These are phyloP conservation scores for Melinaea marsaeus DNA, from an alignment of 2,888 invertebrate genomes.

Conservation along the genomic window DNA sequence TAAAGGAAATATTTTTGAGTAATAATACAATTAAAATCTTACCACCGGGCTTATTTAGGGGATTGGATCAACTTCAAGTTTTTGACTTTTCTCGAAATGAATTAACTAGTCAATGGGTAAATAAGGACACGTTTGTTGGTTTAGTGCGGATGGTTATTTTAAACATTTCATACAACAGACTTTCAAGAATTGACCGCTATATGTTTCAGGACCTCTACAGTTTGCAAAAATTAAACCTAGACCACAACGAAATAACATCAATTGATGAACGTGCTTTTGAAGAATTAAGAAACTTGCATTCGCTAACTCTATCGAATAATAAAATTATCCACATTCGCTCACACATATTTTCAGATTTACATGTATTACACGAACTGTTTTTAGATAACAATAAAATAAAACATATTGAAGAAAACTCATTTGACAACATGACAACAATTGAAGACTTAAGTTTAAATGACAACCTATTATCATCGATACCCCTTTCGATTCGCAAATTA, in stretches of 20 bases:
- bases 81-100: conserved; percentile 85
- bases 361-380: conserved; percentile 84
- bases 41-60: conserved; percentile 84
- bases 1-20: conserved; percentile 83
- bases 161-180: conserved; percentile 83
- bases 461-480: conserved; percentile 82
- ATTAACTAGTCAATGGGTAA: conserved; percentile 85
- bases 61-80: conserved; percentile 83
- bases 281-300: conserved; percentile 85
- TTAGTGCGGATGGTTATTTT: conserved; percentile 85
- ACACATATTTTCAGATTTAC: conserved; percentile 83
- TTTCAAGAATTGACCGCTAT: conserved; percentile 82
- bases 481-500: conserved; percentile 82
- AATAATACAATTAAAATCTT: conserved; percentile 87
- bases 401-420: conserved; percentile 82
- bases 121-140: conserved; percentile 84
- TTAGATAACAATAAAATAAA: conserved; percentile 85
- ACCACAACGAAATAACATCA: conserved; percentile 82
- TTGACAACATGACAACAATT: conserved; percentile 86
- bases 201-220: conserved; percentile 86
- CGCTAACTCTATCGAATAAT: conserved; percentile 85
- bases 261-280: conserved; percentile 86
- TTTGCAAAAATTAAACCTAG: conserved; percentile 85
- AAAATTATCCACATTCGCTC: conserved; percentile 81
- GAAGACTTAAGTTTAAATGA: conserved; percentile 86